Conservation (phyloP, 2,797 vertebrate genomes). For the Sebastes kiyomatsui region DNA sequence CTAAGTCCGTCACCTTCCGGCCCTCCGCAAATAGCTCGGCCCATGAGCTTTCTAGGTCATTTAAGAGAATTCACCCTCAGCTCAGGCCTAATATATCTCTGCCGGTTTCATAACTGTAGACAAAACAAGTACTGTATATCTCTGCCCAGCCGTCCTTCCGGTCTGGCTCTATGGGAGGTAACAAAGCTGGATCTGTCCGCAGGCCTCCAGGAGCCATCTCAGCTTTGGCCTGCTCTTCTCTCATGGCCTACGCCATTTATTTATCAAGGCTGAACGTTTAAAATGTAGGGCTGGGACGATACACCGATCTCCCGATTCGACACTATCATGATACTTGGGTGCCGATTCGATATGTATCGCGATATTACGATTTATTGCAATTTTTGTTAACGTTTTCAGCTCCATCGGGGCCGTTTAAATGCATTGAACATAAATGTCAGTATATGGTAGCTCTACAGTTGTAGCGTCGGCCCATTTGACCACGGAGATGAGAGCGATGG, state of each 20-base stretch:
- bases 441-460: too few species aligned
- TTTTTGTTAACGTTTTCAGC: too few species aligned
- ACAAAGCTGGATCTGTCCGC: background rate
- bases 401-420: too few species aligned
- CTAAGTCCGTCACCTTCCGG: background rate
- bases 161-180: background rate
- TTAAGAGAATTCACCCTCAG: background rate
- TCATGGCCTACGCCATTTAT: constrained; percentile 30
- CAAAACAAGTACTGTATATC: background rate
- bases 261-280: constrained; percentile 33
- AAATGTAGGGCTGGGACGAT: background rate
- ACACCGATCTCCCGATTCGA: too few species aligned
- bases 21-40: background rate
- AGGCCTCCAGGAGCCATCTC: too few species aligned
- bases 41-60: background rate
- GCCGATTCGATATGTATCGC: too few species aligned
- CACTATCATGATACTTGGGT: too few species aligned
- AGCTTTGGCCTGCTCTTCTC: too few species aligned
- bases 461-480: too few species aligned
- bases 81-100: background rate
- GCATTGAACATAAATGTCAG: too few species aligned
- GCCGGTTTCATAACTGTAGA: background rate
- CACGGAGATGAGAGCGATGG: too few species aligned
- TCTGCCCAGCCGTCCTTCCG: background rate
- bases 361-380: too few species aligned